Evolutionary conservation across 2,888 invertebrate species (phyloP).

Genomic region (Noctua pronuba): DNA sequence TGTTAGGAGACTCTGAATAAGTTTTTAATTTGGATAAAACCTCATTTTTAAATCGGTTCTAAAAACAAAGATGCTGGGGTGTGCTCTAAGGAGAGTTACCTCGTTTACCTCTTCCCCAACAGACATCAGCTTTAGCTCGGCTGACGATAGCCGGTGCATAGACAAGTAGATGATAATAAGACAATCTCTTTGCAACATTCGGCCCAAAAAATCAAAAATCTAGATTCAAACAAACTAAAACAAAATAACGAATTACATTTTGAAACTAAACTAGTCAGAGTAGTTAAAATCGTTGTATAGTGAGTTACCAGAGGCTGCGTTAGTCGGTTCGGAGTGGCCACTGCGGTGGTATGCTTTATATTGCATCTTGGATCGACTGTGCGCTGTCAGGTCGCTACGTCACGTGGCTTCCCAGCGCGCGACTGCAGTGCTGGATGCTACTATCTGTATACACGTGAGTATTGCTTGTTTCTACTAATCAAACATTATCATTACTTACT

Average conservation of each 20-base stretch:
- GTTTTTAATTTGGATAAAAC: conserved; percentile 70
- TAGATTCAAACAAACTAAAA: conserved; percentile 51
- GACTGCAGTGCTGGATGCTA: conserved; percentile 92
- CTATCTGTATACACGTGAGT: conserved; percentile 93
- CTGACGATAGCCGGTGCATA: conserved; percentile 89
- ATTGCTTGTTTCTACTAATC: conserved; percentile 61
- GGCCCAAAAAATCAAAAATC: conserved; percentile 71
- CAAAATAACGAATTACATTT: conserved; percentile 25
- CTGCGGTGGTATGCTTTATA: conserved; percentile 90
- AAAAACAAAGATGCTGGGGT: conserved; percentile 89
- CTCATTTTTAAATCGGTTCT: conserved; percentile 77
- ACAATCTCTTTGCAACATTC: conserved; percentile 70
- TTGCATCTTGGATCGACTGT: conserved; percentile 90
- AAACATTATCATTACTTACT: conserved; percentile 48
- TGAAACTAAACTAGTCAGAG: conserved; percentile 83
- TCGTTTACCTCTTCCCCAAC: conserved; percentile 78
- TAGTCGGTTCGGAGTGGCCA: conserved; percentile 81
- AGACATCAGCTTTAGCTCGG: conserved; percentile 84
- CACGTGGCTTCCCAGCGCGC: conserved; percentile 91
- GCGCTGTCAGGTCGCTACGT: conserved; percentile 91
- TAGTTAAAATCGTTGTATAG: conserved; percentile 77
- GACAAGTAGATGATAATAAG: conserved; percentile 84
- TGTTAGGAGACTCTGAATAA: conserved; percentile 74
- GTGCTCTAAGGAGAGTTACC: conserved; percentile 85
- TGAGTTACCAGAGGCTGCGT: conserved; percentile 84